Percentiles rank a stretch among this genome's conserved stretches.
phyloP scores from a whole-genome alignment of 2,888 invertebrate species.

The Odontothrips loti region DNA sequence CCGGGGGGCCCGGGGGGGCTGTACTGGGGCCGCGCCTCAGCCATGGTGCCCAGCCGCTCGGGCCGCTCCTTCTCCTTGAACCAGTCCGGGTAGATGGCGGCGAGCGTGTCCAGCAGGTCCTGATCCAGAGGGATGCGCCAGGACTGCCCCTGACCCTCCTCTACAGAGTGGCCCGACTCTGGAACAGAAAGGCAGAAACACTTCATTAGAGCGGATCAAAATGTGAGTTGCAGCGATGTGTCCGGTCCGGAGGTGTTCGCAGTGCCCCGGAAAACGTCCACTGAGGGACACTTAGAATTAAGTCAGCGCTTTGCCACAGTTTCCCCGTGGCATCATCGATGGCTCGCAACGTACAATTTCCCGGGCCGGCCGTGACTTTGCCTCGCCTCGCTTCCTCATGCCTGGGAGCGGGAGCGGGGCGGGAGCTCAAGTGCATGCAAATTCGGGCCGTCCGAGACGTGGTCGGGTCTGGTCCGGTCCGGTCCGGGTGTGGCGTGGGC shows the following conservation, averaged over 20 bases:
- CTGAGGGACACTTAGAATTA: no score
- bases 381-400: neutral
- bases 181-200: constrained; percentile 29
- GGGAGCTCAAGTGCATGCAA: no score
- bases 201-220: neutral
- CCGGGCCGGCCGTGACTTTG: neutral
- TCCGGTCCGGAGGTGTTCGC: neutral
- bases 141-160: constrained; percentile 49
- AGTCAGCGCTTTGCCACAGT: neutral
- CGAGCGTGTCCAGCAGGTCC: constrained; percentile 87
- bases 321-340: no score
- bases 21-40: constrained; percentile 36
- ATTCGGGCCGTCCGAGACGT: neutral
- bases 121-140: constrained; percentile 91
- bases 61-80: constrained; percentile 57
- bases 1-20: constrained; percentile 2
- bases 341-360: no score
- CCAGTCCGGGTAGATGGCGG: constrained; percentile 91
- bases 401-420: neutral
- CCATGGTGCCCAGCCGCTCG: constrained; percentile 38
- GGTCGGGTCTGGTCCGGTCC: neutral
- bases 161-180: constrained; percentile 39
- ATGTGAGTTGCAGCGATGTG: neutral
- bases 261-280: neutral
- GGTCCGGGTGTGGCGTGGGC: neutral